phyloP scores from a whole-genome alignment of 1,140 invertebrate genomes.

The fruit fly (Drosophila melanogaster) region DNA sequence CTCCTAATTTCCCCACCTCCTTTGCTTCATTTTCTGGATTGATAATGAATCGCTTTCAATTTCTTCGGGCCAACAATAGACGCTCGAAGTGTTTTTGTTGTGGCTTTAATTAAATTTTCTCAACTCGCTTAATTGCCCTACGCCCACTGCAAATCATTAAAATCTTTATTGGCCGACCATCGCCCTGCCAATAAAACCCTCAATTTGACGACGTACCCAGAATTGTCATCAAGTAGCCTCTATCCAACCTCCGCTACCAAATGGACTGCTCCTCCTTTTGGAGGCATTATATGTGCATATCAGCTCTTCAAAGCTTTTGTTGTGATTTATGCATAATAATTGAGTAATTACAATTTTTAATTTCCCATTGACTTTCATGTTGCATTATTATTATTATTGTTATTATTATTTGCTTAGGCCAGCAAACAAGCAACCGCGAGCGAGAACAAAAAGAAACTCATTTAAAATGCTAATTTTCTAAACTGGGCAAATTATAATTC shows the following conservation, averaged over 20 bases:
- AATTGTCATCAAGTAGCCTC: slow-evolving; percentile 68
- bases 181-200: slow-evolving; percentile 43
- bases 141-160: slow-evolving; percentile 64
- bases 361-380: slow-evolving; percentile 66
- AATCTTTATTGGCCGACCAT: slow-evolving; percentile 45
- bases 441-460: slow-evolving; percentile 58
- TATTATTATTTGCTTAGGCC: slow-evolving; percentile 63
- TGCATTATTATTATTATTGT: slow-evolving; percentile 32
- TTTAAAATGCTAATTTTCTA: slow-evolving; percentile 78
- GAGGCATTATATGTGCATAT: slow-evolving; percentile 30
- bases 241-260: not conserved
- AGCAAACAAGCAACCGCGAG: slow-evolving; percentile 14
- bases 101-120: slow-evolving; percentile 54
- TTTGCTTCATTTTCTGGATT: slow-evolving; percentile 14
- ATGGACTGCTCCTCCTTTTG: slow-evolving; percentile 38
- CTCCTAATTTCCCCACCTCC: slow-evolving; percentile 12
- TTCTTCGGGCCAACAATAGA: slow-evolving; percentile 45
- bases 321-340: slow-evolving; percentile 70
- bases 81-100: slow-evolving; percentile 28
- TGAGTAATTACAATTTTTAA: slow-evolving; percentile 78
- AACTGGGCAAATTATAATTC: slow-evolving; percentile 64
- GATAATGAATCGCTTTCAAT: slow-evolving; percentile 61
- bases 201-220: slow-evolving; percentile 67
- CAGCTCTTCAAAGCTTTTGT: slow-evolving; percentile 48
- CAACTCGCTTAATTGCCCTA: slow-evolving; percentile 45